Evolutionary conservation across 2,888 invertebrate species (phyloP), one percentile per base, ranked within the genome.

Genomic region (Epirrhoe alternata): DNA sequence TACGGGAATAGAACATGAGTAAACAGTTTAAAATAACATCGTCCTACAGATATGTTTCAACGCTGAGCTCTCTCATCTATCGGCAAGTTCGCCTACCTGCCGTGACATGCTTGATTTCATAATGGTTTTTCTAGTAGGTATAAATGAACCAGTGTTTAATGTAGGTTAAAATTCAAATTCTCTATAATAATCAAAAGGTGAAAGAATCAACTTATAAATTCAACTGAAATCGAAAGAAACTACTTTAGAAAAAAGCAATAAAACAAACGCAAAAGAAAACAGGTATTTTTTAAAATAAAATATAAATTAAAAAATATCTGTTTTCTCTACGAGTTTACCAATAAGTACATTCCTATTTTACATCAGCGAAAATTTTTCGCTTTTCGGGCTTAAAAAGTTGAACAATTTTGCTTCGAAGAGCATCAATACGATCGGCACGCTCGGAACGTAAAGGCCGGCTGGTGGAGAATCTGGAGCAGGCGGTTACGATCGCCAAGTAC

Each of bases 391-490:
- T 5, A 16, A 50, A 50, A 50, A 24, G 49, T 17, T 4, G 7
- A 50, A 17, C 49, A 10, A 17, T 16, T 61, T 64, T 52, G 31
- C 54, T 57, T 65, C 63, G 58, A 47, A 55, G 59, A 56, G 51
- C 50, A 38, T 35, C 63, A 55, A 63, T 51, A 53, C 67, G 76
- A 85, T 86, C 87, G 89, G 92, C 83, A 92, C 87, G 92, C 78
- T 88, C 80, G 92, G 92, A 91, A 92, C 92, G 92, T 86, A 70
- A 72, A 79, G 84, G 85, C 82, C 81, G 81, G 84, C 77, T 81
- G 77, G 85, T 89, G 90, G 92, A 92, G 92, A 92, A 93, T 92
- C 93, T 93, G 92, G 93, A 93, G 92, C 92, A 91, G 92, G 89
- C 88, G 84, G 88, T 88, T 88, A 87, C 89, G 90, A 91, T 92